Conservation (phyloP, 2,113 vertebrate species). For the Typhlomys cinereus region DNA sequence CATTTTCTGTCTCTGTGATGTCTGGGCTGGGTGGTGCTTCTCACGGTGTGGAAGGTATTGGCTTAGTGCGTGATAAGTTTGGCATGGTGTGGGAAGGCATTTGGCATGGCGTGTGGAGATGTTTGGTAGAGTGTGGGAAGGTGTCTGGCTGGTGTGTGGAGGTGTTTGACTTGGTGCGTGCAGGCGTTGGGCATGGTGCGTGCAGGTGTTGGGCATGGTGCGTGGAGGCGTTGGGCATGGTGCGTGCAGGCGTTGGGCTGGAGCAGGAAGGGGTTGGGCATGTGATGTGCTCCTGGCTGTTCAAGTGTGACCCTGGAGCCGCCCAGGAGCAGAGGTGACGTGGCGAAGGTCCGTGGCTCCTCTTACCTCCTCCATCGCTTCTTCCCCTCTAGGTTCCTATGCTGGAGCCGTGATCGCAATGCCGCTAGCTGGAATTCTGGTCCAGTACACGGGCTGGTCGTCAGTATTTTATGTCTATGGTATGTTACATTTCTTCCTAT, state of each 20-base stretch:
- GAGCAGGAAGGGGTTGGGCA: too few species aligned
- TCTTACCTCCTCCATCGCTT: background rate
- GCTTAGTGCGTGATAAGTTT: background rate
- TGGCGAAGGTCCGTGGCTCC: background rate
- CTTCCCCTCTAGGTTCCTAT: conserved; percentile 91
- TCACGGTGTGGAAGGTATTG: background rate
- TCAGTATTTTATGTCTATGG: conserved; percentile 99
- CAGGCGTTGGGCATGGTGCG: background rate
- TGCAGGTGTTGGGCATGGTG: too few species aligned
- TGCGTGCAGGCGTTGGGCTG: too few species aligned
- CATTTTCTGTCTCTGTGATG: background rate
- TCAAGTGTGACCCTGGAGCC: background rate
- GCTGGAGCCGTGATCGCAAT: conserved; percentile 98
- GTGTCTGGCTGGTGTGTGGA: background rate
- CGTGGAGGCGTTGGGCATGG: too few species aligned
- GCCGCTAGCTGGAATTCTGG: conserved; percentile 97
- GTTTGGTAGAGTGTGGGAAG: background rate
- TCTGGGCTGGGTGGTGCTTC: background rate
- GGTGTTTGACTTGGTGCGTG: background rate
- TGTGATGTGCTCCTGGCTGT: background rate
- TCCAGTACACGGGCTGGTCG: conserved; percentile 98
- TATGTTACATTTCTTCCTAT: conserved; percentile 78
- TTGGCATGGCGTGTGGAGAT: background rate
- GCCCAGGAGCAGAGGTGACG: background rate
- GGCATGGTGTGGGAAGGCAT: background rate